Evolutionary conservation across 1,140 invertebrate genomes (phyloP).

Genomic region (Harlomillsia oculata): DNA sequence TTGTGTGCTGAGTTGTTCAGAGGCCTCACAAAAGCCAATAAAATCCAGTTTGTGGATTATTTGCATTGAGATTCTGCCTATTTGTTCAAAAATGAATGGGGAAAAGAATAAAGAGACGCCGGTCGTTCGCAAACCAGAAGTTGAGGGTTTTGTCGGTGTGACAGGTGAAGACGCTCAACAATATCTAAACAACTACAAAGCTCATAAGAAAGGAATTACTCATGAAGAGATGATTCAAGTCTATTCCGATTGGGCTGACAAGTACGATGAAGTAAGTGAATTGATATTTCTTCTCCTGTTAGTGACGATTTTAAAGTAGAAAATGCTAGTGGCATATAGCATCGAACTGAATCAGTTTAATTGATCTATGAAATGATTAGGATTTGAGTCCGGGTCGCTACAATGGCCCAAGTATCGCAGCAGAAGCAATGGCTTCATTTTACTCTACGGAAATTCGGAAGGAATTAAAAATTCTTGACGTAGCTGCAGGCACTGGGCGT

Average conservation of each 20-base stretch:
- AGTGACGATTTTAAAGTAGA: background rate
- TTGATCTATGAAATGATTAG: slow-evolving; percentile 7
- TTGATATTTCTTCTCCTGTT: background rate
- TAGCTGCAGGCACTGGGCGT: slow-evolving; percentile 40
- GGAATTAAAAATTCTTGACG: slow-evolving; percentile 37
- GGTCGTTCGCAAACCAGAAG: background rate
- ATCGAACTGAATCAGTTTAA: background rate
- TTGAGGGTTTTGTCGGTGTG: slow-evolving; percentile 26
- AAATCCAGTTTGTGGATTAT: no score
- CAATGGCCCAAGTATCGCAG: slow-evolving; percentile 36
- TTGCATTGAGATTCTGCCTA: no score
- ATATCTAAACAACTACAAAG: slow-evolving; percentile 33
- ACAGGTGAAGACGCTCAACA: slow-evolving; percentile 10
- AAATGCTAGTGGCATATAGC: background rate
- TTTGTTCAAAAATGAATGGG: no score
- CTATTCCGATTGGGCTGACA: slow-evolving; percentile 34
- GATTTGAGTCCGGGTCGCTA: slow-evolving; percentile 35
- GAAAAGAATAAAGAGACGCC: no score
- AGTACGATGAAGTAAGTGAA: slow-evolving; percentile 32
- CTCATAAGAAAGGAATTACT: slow-evolving; percentile 33
- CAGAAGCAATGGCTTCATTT: slow-evolving; percentile 27
- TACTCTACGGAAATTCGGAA: slow-evolving; percentile 20
- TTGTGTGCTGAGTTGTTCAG: no score
- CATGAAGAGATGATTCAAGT: slow-evolving; percentile 33
- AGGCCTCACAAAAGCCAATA: no score